Percentiles rank a stretch among this genome's conserved stretches.
These are phyloP conservation scores for Cetonia aurata DNA, from an alignment of 2,888 invertebrate genomes.

Conservation along the genomic window DNA sequence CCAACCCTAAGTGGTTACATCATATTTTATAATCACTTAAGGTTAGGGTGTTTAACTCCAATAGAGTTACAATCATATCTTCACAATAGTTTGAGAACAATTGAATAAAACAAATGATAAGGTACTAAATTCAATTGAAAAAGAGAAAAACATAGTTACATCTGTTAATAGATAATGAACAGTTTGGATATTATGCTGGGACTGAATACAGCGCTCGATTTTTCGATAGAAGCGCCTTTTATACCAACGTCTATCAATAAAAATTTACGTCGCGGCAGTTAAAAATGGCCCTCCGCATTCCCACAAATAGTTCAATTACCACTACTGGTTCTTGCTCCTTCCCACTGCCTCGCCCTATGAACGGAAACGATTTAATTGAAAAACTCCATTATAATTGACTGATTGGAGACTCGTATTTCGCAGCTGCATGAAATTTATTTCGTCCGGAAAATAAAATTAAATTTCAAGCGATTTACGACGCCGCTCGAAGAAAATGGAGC, in stretches of 20 bases:
- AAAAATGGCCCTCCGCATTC: slow-evolving; percentile 28
- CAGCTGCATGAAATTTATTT: slow-evolving; percentile 42
- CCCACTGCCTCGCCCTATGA: slow-evolving; percentile 1
- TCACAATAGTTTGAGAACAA: too few relatives aligned
- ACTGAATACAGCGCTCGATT: neutral
- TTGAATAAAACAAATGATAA: too few relatives aligned
- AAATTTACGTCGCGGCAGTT: slow-evolving; percentile 1
- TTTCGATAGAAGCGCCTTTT: neutral
- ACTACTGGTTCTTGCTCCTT: slow-evolving; percentile 2
- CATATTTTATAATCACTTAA: too few relatives aligned
- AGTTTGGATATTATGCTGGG: too few relatives aligned
- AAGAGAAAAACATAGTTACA: too few relatives aligned
- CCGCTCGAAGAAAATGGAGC: slow-evolving; percentile 10
- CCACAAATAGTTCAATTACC: slow-evolving; percentile 41
- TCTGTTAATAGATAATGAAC: too few relatives aligned
- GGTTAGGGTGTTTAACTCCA: too few relatives aligned
- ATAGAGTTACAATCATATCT: too few relatives aligned
- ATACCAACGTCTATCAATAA: neutral
- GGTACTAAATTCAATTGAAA: too few relatives aligned
- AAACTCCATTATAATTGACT: slow-evolving; percentile 47
- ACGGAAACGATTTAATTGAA: slow-evolving; percentile 43
- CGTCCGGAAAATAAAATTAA: slow-evolving; percentile 43
- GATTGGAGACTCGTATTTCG: slow-evolving; percentile 45
- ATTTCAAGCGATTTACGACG: slow-evolving; percentile 22
- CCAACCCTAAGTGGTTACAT: too few relatives aligned